Conservation (phyloP, 2,888 invertebrate genomes). For the Dioctria linearis region DNA sequence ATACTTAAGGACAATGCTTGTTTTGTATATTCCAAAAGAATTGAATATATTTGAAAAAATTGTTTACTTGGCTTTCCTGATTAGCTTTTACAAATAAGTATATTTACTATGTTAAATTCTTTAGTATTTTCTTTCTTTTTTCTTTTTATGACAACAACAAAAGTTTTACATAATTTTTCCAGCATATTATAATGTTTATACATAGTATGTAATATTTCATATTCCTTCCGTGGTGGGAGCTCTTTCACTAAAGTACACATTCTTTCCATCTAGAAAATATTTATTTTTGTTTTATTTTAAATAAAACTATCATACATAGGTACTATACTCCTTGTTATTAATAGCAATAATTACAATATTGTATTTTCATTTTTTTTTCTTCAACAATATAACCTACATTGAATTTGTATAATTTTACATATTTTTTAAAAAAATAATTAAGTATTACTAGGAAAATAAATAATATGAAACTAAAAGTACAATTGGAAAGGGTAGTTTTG, state of each 20-base stretch:
- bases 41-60: conserved; percentile 28
- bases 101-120: conserved; percentile 4
- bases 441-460: too few relatives aligned
- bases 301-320: conserved; percentile 34
- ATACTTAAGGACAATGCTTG: conserved; percentile 39
- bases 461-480: too few relatives aligned
- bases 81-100: conserved; percentile 19
- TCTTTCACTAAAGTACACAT: conserved; percentile 31
- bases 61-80: conserved; percentile 12
- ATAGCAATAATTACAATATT: conserved; percentile 27
- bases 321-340: conserved; percentile 31
- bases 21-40: conserved; percentile 35
- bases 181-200: conserved; percentile 19
- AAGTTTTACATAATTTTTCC: conserved; percentile 28
- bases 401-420: not conserved
- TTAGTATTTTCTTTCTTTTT: not conserved
- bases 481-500: too few relatives aligned
- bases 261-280: conserved; percentile 40
- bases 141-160: conserved; percentile 20
- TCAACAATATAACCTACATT: conserved; percentile 16
- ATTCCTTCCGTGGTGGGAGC: conserved; percentile 31
- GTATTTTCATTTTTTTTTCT: not conserved
- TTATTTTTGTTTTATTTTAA: not conserved
- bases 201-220: conserved; percentile 1
- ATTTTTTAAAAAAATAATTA: too few relatives aligned